Conservation (phyloP, 1,140 invertebrate species). For the Drosophila lini region DNA sequence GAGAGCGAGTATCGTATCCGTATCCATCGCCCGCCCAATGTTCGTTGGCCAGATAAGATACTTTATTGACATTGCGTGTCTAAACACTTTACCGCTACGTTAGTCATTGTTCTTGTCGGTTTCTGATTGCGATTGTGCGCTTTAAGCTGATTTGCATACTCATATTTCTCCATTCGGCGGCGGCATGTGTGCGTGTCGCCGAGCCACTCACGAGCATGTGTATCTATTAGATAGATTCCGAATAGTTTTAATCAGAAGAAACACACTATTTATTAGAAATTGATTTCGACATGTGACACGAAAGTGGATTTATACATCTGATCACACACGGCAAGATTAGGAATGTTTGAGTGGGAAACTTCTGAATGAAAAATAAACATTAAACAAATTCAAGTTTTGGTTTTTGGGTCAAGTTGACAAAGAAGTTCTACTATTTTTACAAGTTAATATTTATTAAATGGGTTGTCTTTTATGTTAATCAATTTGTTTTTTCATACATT, state of each 20-base stretch:
- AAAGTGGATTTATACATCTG: constrained; percentile 32
- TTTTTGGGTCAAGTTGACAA: constrained; percentile 3
- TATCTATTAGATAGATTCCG: constrained; percentile 57
- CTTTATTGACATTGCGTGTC: constrained; percentile 82
- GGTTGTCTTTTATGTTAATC: not conserved
- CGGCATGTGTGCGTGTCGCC: constrained; percentile 40
- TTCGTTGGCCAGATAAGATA: constrained; percentile 70
- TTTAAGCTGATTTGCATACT: constrained; percentile 80
- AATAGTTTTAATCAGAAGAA: constrained; percentile 57
- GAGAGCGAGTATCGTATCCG: constrained; percentile 50
- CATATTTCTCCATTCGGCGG: constrained; percentile 68
- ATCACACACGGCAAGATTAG: constrained; percentile 28
- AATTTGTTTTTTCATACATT: not conserved
- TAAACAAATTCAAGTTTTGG: not conserved
- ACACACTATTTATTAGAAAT: constrained; percentile 48
- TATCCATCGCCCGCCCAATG: constrained; percentile 63
- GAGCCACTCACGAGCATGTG: constrained; percentile 52
- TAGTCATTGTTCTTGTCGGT: constrained; percentile 68
- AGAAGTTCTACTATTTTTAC: not conserved
- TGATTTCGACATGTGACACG: constrained; percentile 38
- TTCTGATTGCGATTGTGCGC: constrained; percentile 80
- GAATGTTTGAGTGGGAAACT: constrained; percentile 5
- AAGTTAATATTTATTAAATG: not conserved
- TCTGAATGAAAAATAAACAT: not conserved
- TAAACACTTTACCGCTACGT: constrained; percentile 80